These are phyloP conservation scores for Ispidina picta DNA, from an alignment of 2,797 vertebrate genomes.

Conservation along the genomic window DNA sequence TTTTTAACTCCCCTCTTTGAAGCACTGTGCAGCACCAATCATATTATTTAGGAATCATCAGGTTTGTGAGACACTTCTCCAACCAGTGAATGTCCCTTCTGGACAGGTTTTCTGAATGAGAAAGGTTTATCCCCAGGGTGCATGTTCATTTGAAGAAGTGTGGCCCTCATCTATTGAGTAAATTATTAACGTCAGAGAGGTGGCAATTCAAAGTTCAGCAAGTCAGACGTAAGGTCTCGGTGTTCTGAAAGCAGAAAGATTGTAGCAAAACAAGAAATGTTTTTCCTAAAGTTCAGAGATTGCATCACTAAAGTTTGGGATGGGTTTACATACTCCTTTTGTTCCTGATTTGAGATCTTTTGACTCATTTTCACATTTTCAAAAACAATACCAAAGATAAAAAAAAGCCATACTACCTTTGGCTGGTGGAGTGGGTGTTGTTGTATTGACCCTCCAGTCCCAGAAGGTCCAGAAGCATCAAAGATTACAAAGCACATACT, in stretches of 20 bases:
- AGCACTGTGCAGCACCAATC: background rate
- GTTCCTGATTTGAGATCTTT: background rate
- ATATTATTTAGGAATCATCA: background rate
- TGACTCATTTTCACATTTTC: background rate
- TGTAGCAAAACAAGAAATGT: rapidly evolving
- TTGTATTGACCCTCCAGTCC: background rate
- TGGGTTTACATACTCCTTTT: background rate
- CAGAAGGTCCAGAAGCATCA: background rate
- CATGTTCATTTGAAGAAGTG: background rate
- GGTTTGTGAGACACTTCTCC: background rate
- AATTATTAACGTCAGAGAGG: background rate
- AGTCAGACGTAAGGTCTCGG: background rate
- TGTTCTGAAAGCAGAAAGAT: background rate
- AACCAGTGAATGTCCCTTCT: background rate
- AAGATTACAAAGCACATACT: background rate
- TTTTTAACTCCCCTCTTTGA: background rate
- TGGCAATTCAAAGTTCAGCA: background rate
- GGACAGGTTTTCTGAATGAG: background rate
- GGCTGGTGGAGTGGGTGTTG: background rate
- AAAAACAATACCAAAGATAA: background rate
- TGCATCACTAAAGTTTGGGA: background rate
- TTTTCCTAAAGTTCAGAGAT: background rate
- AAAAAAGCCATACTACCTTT: background rate
- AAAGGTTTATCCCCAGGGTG: background rate
- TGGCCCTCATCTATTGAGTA: background rate